These are phyloP conservation scores for Nyctibius bracteatus DNA, from an alignment of 2,113 vertebrate genomes.

Conservation along the genomic window DNA sequence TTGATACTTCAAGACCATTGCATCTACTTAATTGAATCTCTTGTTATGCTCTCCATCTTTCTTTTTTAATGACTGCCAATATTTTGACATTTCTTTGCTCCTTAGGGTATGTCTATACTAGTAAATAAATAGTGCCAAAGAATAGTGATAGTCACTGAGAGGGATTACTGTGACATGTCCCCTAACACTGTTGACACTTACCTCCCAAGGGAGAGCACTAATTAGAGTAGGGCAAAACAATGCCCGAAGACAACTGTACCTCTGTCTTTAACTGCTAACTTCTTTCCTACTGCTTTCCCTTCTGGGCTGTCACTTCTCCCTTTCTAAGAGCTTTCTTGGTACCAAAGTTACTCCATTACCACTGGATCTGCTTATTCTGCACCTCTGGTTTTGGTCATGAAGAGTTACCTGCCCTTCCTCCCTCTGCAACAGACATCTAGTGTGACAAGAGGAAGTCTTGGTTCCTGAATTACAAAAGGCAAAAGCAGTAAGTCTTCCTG, in stretches of 20 bases:
- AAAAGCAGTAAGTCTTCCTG: neutral
- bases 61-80: neutral
- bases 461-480: neutral
- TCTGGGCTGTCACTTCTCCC: neutral
- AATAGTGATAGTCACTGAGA: neutral
- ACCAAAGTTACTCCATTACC: neutral
- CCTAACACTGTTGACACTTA: neutral
- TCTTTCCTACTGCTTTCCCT: neutral
- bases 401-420: neutral
- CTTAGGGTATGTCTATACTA: neutral
- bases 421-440: neutral
- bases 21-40: neutral
- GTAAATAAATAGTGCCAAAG: neutral
- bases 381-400: neutral
- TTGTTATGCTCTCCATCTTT: neutral
- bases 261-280: neutral
- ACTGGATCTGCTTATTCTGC: neutral
- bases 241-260: rapidly evolving
- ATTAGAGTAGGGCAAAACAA: neutral
- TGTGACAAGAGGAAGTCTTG: neutral
- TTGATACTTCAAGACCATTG: neutral
- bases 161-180: neutral
- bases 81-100: neutral
- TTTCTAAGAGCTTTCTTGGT: neutral
- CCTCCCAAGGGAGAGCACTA: neutral